Evolutionary conservation across 2,888 invertebrate genomes (phyloP).

Genomic region (Trichopoda pennipes): DNA sequence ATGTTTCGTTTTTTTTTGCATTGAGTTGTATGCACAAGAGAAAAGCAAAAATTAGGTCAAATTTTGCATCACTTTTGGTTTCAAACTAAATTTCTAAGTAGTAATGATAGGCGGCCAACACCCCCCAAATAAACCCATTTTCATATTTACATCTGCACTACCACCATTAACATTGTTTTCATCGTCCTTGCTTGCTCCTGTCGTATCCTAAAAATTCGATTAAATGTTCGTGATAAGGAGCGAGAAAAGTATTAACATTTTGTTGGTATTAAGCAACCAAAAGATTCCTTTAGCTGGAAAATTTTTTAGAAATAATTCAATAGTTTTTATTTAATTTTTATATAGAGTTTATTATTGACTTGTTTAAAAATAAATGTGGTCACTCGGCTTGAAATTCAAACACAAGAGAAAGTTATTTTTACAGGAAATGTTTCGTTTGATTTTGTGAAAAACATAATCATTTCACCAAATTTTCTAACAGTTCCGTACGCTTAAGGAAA

Average conservation of each 20-base stretch:
- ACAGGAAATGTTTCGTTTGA: no score
- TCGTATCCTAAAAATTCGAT: conserved; percentile 12
- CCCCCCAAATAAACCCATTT: background rate
- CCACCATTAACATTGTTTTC: background rate
- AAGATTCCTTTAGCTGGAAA: background rate
- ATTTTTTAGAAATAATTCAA: background rate
- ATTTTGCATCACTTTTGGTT: conserved; percentile 68
- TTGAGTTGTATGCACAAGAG: conserved; percentile 37
- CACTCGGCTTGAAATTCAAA: no score
- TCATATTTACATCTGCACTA: conserved; percentile 2
- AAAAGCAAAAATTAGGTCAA: conserved; percentile 66
- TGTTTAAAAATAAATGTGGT: no score
- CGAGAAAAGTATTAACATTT: background rate
- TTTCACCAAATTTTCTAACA: no score
- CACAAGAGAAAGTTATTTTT: no score
- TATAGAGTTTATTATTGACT: no score
- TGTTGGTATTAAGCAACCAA: background rate
- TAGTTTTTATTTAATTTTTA: no score
- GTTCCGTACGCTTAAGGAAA: no score
- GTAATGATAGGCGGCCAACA: conserved; percentile 36
- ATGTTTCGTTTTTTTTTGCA: conserved; percentile 1
- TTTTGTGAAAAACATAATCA: no score
- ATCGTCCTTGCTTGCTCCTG: conserved; percentile 5
- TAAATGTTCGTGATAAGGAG: background rate
- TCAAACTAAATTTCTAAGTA: conserved; percentile 38